Conservation (phyloP, 2,113 vertebrate genomes). For the Peromyscus leucopus region DNA sequence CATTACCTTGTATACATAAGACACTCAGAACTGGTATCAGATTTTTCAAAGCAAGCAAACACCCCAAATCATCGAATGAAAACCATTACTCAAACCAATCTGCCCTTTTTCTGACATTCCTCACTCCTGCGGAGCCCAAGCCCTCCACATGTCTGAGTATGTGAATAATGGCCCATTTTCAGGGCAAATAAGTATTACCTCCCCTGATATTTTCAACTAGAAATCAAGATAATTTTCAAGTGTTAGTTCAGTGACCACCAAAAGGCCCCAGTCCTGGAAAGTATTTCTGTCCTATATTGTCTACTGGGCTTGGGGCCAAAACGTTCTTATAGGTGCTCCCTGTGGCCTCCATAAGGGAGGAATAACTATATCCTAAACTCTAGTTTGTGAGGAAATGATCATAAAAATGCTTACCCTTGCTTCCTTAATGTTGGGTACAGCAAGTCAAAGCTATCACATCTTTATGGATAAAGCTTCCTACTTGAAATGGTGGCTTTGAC, state of each 20-base stretch:
- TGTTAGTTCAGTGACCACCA: slow-evolving; percentile 62
- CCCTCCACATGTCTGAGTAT: neutral
- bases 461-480: neutral
- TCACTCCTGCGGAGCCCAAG: neutral
- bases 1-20: neutral
- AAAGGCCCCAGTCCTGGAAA: slow-evolving; percentile 24
- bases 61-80: slow-evolving; percentile 27
- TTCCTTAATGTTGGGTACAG: slow-evolving; percentile 20
- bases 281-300: slow-evolving; percentile 42
- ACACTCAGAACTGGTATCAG: slow-evolving; percentile 22
- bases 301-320: slow-evolving; percentile 59
- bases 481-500: slow-evolving; percentile 24
- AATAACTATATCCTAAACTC: slow-evolving; percentile 43
- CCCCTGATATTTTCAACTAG: slow-evolving; percentile 36
- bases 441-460: neutral
- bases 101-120: neutral
- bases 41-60: slow-evolving; percentile 45
- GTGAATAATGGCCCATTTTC: slow-evolving; percentile 48
- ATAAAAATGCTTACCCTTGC: slow-evolving; percentile 45
- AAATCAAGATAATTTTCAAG: slow-evolving; percentile 34
- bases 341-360: neutral
- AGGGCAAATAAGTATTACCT: slow-evolving; percentile 16
- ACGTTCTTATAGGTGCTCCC: slow-evolving; percentile 14
- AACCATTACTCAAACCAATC: slow-evolving; percentile 31
- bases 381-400: slow-evolving; percentile 54